Conservation (phyloP, 2,888 invertebrate species). For the Opisthograptis luteolata region DNA sequence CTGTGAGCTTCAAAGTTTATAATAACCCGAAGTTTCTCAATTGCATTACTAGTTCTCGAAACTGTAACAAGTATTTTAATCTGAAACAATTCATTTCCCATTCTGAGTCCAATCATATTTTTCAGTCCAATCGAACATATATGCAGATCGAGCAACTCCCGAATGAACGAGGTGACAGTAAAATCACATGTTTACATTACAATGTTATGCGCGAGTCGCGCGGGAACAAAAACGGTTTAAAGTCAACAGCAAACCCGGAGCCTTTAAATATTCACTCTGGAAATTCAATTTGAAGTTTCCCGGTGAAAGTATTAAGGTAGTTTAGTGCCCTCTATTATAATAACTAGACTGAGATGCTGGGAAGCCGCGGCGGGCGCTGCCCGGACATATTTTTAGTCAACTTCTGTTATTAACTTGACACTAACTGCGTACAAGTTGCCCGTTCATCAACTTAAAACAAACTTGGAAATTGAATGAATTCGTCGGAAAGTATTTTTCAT, state of each 20-base stretch:
- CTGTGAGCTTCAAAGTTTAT: too few species aligned
- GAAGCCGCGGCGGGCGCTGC: slow-evolving; percentile 26
- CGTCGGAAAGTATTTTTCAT: slow-evolving; percentile 34
- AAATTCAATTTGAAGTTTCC: slow-evolving; percentile 74
- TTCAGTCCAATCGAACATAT: slow-evolving; percentile 20
- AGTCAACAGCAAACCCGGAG: slow-evolving; percentile 55
- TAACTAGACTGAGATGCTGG: slow-evolving; percentile 31
- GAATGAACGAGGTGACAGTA: slow-evolving; percentile 34
- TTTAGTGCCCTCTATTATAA: slow-evolving; percentile 46
- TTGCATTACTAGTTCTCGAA: too few species aligned
- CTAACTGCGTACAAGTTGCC: slow-evolving; percentile 48
- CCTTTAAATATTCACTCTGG: slow-evolving; percentile 68
- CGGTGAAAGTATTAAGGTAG: slow-evolving; percentile 56
- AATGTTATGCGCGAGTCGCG: slow-evolving; percentile 46
- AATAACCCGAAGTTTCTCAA: too few species aligned
- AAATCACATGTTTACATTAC: slow-evolving; percentile 55
- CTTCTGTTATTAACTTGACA: slow-evolving; percentile 50
- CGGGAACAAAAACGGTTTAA: slow-evolving; percentile 53
- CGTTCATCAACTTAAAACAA: slow-evolving; percentile 39
- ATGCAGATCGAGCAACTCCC: slow-evolving; percentile 9
- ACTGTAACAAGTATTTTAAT: too few species aligned
- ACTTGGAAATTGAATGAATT: slow-evolving; percentile 24
- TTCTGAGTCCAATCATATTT: slow-evolving; percentile 8
- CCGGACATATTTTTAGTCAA: slow-evolving; percentile 47
- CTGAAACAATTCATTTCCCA: not conserved